Evolutionary conservation across 2,888 invertebrate species (phyloP).

Genomic region (Drosophila vallismaia): DNA sequence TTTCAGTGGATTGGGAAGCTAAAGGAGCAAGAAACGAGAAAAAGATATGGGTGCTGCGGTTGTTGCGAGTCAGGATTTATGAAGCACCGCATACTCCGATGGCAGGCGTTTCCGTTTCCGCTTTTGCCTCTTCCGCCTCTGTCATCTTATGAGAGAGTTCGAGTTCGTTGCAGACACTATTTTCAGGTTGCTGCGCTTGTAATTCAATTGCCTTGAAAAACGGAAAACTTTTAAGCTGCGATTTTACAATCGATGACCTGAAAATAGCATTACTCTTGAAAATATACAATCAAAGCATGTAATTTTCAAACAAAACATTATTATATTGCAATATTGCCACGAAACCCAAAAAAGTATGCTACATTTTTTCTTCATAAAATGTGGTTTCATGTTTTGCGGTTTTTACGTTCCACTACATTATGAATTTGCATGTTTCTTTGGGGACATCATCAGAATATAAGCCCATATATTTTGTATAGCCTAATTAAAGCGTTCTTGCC

Average conservation of each 20-base stretch:
- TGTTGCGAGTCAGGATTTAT: constrained; percentile 63
- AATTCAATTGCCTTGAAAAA: constrained; percentile 68
- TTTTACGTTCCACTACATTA: neutral
- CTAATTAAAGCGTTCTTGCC: constrained; percentile 68
- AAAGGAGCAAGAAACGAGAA: neutral
- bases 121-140: constrained; percentile 14
- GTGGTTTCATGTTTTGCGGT: neutral
- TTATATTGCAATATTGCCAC: too few species aligned
- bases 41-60: constrained; percentile 41
- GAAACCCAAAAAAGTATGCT: neutral
- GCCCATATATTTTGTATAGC: constrained; percentile 40
- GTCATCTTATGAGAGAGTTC: constrained; percentile 20
- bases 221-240: constrained; percentile 48
- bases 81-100: constrained; percentile 47
- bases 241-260: constrained; percentile 36
- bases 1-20: constrained; percentile 41
- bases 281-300: too few species aligned
- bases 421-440: neutral
- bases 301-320: too few species aligned
- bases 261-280: too few species aligned
- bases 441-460: neutral
- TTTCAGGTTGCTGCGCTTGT: constrained; percentile 65
- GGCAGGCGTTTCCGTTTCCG: constrained; percentile 52
- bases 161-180: constrained; percentile 26
- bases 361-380: too few species aligned